phyloP scores from a whole-genome alignment of 2,888 invertebrate species.

The Ochropacha duplaris region DNA sequence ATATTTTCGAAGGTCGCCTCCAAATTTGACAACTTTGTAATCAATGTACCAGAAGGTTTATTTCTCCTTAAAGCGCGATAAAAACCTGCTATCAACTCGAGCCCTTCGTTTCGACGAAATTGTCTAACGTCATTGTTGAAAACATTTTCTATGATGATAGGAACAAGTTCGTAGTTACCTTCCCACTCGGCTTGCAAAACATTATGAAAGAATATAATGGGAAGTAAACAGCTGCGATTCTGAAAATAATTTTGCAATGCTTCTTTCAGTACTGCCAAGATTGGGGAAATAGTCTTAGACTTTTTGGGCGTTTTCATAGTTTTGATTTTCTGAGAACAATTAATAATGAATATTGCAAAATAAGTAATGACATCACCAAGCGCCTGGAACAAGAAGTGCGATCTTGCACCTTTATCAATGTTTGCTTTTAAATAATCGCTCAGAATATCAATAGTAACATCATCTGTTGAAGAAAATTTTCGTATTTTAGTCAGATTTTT shows the following conservation, averaged over 20 bases:
- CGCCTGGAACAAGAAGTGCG: conserved; percentile 85
- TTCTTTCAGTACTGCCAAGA: conserved; percentile 78
- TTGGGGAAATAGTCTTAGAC: conserved; percentile 48
- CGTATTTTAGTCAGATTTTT: conserved; percentile 84
- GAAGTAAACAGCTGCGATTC: conserved; percentile 85
- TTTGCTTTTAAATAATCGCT: conserved; percentile 81
- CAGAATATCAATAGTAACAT: conserved; percentile 79
- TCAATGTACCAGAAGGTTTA: conserved; percentile 58
- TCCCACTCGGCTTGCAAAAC: conserved; percentile 86
- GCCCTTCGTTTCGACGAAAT: conserved; percentile 86
- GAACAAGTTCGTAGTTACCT: conserved; percentile 84
- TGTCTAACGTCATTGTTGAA: conserved; percentile 84
- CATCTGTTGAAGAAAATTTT: conserved; percentile 83
- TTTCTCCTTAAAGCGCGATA: conserved; percentile 83
- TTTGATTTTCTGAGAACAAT: conserved; percentile 81
- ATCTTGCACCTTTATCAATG: conserved; percentile 85
- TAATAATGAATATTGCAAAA: conserved; percentile 85
- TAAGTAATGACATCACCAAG: conserved; percentile 85
- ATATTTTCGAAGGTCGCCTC: conserved; percentile 75
- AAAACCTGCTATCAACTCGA: conserved; percentile 85
- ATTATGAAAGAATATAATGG: conserved; percentile 85
- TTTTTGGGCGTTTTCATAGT: conserved; percentile 54
- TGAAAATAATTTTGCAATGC: conserved; percentile 83
- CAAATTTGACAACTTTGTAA: conserved; percentile 58
- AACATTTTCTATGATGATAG: conserved; percentile 82